phyloP scores from a whole-genome alignment of 2,113 vertebrate genomes.

The Tamias sibiricus region DNA sequence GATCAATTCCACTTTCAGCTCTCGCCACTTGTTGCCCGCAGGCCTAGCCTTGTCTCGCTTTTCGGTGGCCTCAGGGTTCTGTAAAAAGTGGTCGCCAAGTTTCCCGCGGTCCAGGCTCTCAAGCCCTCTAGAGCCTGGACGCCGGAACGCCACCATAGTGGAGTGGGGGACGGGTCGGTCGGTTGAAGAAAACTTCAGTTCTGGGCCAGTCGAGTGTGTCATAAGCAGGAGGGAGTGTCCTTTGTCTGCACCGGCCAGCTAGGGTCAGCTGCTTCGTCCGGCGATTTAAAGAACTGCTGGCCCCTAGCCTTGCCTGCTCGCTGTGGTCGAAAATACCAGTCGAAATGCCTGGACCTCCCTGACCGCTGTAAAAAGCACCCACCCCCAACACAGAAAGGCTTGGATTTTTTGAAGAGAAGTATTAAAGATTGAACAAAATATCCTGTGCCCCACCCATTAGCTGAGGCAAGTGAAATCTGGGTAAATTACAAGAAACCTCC shows the following conservation, averaged over 20 bases:
- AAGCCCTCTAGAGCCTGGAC: background rate
- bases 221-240: background rate
- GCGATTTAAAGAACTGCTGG: conserved; percentile 1
- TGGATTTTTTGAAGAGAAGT: conserved; percentile 15
- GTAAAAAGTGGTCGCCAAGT: background rate
- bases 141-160: background rate
- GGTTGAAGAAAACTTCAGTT: conserved; percentile 2
- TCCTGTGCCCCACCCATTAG: background rate
- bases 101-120: rapidly evolving
- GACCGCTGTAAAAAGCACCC: background rate
- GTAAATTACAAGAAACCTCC: background rate
- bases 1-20: background rate
- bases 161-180: background rate
- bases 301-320: background rate
- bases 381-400: background rate
- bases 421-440: background rate
- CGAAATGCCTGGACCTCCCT: background rate
- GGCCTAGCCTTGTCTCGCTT: background rate
- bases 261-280: background rate
- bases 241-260: conserved; percentile 47
- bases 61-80: background rate
- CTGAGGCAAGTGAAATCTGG: background rate
- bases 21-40: conserved; percentile 57
- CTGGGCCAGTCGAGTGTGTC: background rate
- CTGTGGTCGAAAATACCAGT: background rate